Conservation (phyloP, 1,140 invertebrate species). For the Pristionchus pacificus region DNA sequence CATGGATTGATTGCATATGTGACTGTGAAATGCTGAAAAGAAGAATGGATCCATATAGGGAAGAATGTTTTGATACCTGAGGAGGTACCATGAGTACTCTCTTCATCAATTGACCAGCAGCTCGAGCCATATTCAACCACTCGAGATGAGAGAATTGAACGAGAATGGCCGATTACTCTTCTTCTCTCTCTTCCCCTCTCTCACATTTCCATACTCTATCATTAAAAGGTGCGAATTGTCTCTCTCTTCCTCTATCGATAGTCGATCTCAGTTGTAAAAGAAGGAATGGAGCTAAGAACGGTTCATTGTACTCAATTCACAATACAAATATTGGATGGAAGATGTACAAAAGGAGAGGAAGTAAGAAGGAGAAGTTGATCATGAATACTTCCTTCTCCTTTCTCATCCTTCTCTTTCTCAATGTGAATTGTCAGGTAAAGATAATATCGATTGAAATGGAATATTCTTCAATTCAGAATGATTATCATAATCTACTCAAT, state of each 20-base stretch:
- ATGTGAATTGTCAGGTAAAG: too few relatives aligned
- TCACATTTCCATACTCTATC: too few relatives aligned
- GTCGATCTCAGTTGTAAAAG: neutral
- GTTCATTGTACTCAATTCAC: neutral
- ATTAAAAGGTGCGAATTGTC: neutral
- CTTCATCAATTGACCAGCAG: constrained; percentile 41
- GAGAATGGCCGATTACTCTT: neutral
- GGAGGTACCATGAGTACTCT: constrained; percentile 55
- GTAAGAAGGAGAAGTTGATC: neutral
- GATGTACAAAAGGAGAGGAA: neutral
- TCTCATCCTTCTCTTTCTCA: too few relatives aligned
- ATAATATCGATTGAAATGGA: too few relatives aligned
- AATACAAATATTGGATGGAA: neutral
- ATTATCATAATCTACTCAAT: too few relatives aligned
- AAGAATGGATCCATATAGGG: neutral
- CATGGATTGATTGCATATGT: constrained; percentile 54
- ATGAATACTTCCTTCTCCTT: too few relatives aligned
- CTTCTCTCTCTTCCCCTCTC: neutral
- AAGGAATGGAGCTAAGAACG: neutral
- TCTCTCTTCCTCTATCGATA: neutral
- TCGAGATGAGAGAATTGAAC: neutral
- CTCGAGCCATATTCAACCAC: constrained; percentile 16
- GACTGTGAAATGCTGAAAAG: neutral
- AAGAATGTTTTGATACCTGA: constrained; percentile 13
- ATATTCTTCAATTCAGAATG: too few relatives aligned